These are phyloP conservation scores for Agrochola litura DNA, from an alignment of 2,888 invertebrate genomes.

Conservation along the genomic window DNA sequence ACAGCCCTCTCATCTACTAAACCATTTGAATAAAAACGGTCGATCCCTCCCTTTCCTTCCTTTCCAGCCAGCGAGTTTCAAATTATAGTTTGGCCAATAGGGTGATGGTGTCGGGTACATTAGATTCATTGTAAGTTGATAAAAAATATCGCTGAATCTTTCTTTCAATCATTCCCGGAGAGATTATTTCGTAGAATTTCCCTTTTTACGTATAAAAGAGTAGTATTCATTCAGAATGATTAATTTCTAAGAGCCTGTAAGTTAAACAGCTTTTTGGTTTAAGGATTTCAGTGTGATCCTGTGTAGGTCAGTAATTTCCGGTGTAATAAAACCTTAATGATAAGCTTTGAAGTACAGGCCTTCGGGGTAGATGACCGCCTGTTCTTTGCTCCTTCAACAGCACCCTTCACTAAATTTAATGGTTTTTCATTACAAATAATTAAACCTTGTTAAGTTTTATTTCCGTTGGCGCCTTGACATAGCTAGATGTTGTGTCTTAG, in stretches of 20 bases:
- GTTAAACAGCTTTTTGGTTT: background rate
- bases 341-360: slow-evolving; percentile 9
- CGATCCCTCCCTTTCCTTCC: background rate
- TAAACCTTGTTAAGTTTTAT: slow-evolving; percentile 6
- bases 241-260: background rate
- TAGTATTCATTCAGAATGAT: background rate
- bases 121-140: background rate
- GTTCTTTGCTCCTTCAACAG: background rate
- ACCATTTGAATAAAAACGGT: background rate
- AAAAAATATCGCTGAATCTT: background rate
- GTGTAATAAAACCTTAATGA: slow-evolving; percentile 6
- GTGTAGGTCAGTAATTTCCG: slow-evolving; percentile 15
- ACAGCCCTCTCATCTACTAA: background rate
- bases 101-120: background rate
- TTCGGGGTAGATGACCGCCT: background rate
- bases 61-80: background rate
- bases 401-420: slow-evolving; percentile 6
- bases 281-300: background rate
- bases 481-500: background rate
- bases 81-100: background rate
- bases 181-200: background rate
- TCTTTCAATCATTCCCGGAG: background rate
- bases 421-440: slow-evolving; percentile 28
- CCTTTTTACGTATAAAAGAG: background rate
- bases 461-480: background rate